Percentiles rank a stretch among this genome's conserved stretches.
Evolutionary conservation across 1,140 invertebrate genomes (phyloP).

Genomic region (Euura saliciscinereae): DNA sequence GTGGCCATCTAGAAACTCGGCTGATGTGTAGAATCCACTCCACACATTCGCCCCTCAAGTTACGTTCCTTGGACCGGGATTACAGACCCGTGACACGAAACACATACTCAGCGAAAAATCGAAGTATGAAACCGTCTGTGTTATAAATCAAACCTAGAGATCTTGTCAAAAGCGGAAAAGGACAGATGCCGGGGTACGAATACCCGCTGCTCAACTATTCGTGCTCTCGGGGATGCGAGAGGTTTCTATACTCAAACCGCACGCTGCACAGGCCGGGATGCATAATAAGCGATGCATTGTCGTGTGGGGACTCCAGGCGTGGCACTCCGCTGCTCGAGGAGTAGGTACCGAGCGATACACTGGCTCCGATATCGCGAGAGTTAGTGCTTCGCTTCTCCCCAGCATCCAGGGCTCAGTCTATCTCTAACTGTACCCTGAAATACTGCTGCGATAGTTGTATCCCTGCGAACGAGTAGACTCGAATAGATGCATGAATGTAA

Average conservation of each 20-base stretch:
- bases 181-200: constrained; percentile 4
- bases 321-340: background rate
- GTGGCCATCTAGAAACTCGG: too few species aligned
- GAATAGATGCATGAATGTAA: too few species aligned
- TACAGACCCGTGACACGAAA: too few species aligned
- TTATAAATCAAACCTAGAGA: constrained; percentile 2
- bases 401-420: constrained; percentile 4
- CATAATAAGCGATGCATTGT: constrained; percentile 7
- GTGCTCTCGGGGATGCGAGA: constrained; percentile 3
- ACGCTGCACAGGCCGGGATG: background rate
- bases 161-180: constrained; percentile 7
- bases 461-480: background rate
- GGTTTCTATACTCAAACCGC: background rate
- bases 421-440: constrained; percentile 5
- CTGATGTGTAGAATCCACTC: too few species aligned
- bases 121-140: too few species aligned
- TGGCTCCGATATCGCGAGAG: constrained; percentile 3
- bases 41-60: too few species aligned
- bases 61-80: too few species aligned
- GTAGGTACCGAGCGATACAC: constrained; percentile 4
- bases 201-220: background rate
- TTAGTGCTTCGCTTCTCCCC: constrained; percentile 6
- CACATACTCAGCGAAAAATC: too few species aligned
- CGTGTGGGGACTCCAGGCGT: constrained; percentile 3
- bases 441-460: constrained; percentile 4